Evolutionary conservation across 2,113 vertebrate species (phyloP), one percentile per base, ranked within the genome.

Genomic region (Grammomys surdaster): DNA sequence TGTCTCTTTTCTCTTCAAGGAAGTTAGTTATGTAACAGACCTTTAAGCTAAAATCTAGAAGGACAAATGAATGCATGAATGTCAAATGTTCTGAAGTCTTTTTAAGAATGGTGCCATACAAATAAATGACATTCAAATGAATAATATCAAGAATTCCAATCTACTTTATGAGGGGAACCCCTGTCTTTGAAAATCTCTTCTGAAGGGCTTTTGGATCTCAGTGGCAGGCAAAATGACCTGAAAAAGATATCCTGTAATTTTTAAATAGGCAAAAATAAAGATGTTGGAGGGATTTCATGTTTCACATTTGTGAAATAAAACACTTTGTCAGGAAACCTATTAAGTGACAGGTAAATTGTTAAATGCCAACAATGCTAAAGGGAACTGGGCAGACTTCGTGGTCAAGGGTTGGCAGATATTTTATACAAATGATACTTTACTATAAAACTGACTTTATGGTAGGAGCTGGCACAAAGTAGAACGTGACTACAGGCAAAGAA

Each of bases 21-120:
- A 96, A 90, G 72, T 97, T 96, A 96, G 72, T 97, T 97, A 96
- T 11, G 77, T 96, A 96, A 96, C 19, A 95, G 48, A 93, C 33
- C 96, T 95, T 96, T 60, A 80, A 91, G 51, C 54, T 90, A 90
- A 95, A 93, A 91, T 89, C 51, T 80, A 88, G 78, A 95, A 94
- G 90, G 95, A 88, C 73, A 94, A 96, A 90, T 88, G 51, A 91
- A 72, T 95, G 87, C 86, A 88, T 96, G 90, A 89, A 70, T 96
- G 89, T 81, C 94, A 90, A 92, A 90, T 65, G n/a, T 90, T 92
- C 90, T 75, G 13, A 94, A 97, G n/a, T 67, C 70, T 80, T 95
- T 88, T 72, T 91, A 92, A 90, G 77, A 90, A 92, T n/a, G 84
- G 22, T 84, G 48, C 65, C 93, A n/a, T 58, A 78, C 63, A 90